Conservation (phyloP, 2,888 invertebrate species). For the Latheticus oryzae region DNA sequence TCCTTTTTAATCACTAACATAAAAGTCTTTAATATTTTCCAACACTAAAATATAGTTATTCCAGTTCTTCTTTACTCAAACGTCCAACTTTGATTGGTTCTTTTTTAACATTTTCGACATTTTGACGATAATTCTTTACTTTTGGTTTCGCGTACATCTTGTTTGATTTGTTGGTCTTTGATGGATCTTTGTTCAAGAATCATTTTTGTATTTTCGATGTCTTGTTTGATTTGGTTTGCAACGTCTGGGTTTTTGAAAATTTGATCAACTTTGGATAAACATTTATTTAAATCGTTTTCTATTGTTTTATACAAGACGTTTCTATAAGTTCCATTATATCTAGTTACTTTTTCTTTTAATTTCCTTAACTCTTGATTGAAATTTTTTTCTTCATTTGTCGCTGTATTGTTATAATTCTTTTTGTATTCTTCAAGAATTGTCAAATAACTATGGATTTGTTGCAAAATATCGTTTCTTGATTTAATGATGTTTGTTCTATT, state of each 20-base stretch:
- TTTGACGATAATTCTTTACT: constrained; percentile 38
- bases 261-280: constrained; percentile 43
- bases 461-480: constrained; percentile 42
- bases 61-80: constrained; percentile 39
- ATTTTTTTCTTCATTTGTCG: constrained; percentile 28
- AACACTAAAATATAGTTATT: constrained; percentile 32
- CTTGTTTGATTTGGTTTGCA: constrained; percentile 44
- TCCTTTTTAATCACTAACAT: constrained; percentile 12
- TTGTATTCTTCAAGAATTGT: constrained; percentile 35
- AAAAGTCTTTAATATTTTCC: constrained; percentile 35
- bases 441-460: constrained; percentile 41
- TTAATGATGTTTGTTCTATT: constrained; percentile 4
- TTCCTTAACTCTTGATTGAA: constrained; percentile 38
- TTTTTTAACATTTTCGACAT: constrained; percentile 49
- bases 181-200: constrained; percentile 52
- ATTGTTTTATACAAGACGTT: constrained; percentile 52
- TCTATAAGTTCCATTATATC: constrained; percentile 52
- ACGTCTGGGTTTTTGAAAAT: constrained; percentile 42
- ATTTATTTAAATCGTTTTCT: constrained; percentile 50
- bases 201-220: constrained; percentile 50
- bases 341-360: constrained; percentile 49
- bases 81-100: constrained; percentile 43
- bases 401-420: background rate
- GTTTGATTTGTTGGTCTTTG: constrained; percentile 40
- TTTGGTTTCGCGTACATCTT: background rate